Evolutionary conservation across 2,888 invertebrate species (phyloP).

Genomic region (Nymphalis c-album): DNA sequence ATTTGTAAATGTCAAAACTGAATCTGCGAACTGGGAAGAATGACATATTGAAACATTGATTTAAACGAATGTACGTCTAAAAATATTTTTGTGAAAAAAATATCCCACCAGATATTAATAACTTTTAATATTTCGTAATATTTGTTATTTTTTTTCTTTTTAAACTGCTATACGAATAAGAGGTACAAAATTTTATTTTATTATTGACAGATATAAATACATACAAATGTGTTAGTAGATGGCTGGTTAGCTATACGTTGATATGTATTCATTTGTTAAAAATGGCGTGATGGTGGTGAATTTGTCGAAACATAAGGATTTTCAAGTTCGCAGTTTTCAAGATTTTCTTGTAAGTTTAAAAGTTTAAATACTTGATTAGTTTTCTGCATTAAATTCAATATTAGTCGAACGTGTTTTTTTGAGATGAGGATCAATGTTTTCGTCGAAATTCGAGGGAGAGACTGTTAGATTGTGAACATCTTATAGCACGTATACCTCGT

Average conservation of each 20-base stretch:
- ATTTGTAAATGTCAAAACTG: background rate
- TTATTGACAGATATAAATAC: constrained; percentile 19
- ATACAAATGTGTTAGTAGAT: constrained; percentile 32
- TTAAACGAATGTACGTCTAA: constrained; percentile 2
- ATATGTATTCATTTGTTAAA: constrained; percentile 76
- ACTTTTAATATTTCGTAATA: background rate
- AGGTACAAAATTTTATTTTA: background rate
- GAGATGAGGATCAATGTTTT: constrained; percentile 46
- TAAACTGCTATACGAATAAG: background rate
- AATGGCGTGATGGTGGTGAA: constrained; percentile 76
- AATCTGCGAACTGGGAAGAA: background rate
- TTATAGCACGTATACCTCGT: constrained; percentile 59
- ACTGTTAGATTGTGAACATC: constrained; percentile 65
- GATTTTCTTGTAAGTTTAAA: constrained; percentile 60
- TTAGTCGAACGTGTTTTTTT: constrained; percentile 46
- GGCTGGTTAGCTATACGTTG: constrained; percentile 40
- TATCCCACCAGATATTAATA: background rate
- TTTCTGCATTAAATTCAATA: constrained; percentile 53
- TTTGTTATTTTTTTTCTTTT: background rate
- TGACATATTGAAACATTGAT: constrained; percentile 15
- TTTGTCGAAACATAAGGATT: constrained; percentile 68
- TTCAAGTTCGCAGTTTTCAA: constrained; percentile 70
- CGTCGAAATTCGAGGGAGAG: constrained; percentile 77
- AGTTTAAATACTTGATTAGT: constrained; percentile 55
- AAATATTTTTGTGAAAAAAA: background rate